Percentiles rank a stretch among this genome's conserved stretches.
Evolutionary conservation across 2,113 vertebrate genomes (phyloP).

Genomic region (Notiomystis cincta): DNA sequence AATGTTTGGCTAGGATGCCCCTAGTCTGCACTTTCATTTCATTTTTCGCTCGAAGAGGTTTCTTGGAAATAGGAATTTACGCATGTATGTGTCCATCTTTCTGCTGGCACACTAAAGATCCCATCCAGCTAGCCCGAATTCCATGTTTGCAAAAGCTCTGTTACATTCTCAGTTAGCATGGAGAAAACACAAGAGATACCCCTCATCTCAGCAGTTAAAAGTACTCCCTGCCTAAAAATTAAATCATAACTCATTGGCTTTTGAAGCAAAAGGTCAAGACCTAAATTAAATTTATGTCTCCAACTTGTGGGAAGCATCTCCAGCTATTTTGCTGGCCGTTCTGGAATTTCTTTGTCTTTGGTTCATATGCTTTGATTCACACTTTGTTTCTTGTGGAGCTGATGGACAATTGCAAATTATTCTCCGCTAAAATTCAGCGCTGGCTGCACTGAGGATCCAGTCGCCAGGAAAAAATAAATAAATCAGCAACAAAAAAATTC

Average conservation of each 20-base stretch:
- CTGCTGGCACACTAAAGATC: not conserved
- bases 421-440: slow-evolving; percentile 12
- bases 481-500: slow-evolving; percentile 29
- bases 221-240: not conserved
- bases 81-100: not conserved
- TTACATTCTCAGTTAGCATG: not conserved
- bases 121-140: not conserved
- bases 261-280: slow-evolving; percentile 20
- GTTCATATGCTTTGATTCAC: slow-evolving; percentile 52
- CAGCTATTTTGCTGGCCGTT: not conserved
- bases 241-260: not conserved
- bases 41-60: not conserved
- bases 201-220: not conserved
- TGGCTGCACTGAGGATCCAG: not conserved
- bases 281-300: slow-evolving; percentile 30
- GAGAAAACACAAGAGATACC: not conserved
- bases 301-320: slow-evolving; percentile 27
- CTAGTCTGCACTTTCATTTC: not conserved
- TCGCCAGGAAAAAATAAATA: slow-evolving; percentile 34
- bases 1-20: not conserved
- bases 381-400: slow-evolving; percentile 36
- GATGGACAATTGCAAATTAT: slow-evolving; percentile 55
- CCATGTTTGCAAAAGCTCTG: not conserved
- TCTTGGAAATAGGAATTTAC: not conserved
- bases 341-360: slow-evolving; percentile 48